phyloP scores from a whole-genome alignment of 2,888 invertebrate species.

The Aphrophora alni region DNA sequence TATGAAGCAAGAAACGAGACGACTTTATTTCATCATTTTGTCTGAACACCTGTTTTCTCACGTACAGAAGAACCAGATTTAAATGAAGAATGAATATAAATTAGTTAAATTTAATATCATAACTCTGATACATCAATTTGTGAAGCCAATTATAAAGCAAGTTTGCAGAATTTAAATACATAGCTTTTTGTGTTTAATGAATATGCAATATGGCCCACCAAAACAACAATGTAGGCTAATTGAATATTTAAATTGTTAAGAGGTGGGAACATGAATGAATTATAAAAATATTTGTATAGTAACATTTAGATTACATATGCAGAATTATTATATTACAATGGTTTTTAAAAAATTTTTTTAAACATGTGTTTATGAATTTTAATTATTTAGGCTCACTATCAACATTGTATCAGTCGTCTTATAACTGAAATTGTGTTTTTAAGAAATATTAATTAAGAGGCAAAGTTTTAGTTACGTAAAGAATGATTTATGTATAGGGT shows the following conservation, averaged over 20 bases:
- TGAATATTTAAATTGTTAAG: not conserved
- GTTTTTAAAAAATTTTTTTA: too few relatives aligned
- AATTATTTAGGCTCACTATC: too few relatives aligned
- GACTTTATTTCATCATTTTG: not conserved
- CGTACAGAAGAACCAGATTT: not conserved
- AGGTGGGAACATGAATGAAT: not conserved
- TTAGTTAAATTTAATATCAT: not conserved
- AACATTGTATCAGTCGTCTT: too few relatives aligned
- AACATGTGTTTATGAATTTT: too few relatives aligned
- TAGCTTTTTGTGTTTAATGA: not conserved
- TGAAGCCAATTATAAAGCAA: not conserved
- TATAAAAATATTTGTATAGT: too few relatives aligned
- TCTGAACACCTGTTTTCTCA: slow-evolving; percentile 2
- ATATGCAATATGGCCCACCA: not conserved
- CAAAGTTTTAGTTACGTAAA: too few relatives aligned
- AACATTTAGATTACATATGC: too few relatives aligned
- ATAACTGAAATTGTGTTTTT: too few relatives aligned
- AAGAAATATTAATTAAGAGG: too few relatives aligned
- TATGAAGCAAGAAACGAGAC: too few relatives aligned
- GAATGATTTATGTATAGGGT: too few relatives aligned
- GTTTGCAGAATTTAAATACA: not conserved
- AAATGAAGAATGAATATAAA: not conserved
- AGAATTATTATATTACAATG: too few relatives aligned
- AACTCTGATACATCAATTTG: not conserved
- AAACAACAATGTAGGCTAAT: not conserved